Conservation (phyloP, 2,888 invertebrate genomes). For the Aphidoletes aphidimyza region DNA sequence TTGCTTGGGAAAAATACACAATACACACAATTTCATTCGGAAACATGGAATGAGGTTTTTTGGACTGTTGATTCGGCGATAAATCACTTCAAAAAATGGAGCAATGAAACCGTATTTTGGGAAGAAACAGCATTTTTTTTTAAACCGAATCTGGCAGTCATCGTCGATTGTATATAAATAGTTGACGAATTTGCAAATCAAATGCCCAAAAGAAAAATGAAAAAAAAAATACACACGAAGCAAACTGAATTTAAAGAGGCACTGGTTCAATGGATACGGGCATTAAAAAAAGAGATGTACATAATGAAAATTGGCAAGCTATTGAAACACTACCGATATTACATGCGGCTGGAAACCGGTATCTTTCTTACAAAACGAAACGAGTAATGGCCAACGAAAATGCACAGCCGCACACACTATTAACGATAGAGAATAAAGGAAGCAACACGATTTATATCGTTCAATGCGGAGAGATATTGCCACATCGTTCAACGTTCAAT, state of each 20-base stretch:
- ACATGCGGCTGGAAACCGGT: slow-evolving; percentile 32
- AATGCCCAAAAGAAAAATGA: not conserved
- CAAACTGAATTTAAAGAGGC: not conserved
- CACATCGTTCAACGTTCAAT: no score
- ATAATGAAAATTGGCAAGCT: not conserved
- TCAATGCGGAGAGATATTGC: slow-evolving; percentile 15
- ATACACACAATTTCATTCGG: no score
- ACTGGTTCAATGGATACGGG: not conserved
- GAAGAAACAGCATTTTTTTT: not conserved
- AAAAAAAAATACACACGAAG: not conserved
- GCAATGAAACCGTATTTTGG: not conserved
- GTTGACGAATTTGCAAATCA: not conserved
- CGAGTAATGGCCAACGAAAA: not conserved
- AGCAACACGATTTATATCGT: slow-evolving; percentile 32
- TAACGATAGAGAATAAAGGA: slow-evolving; percentile 4
- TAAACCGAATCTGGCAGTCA: not conserved
- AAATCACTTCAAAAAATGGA: no score
- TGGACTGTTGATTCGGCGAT: no score
- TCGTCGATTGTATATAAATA: no score
- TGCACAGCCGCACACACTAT: not conserved
- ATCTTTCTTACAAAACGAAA: not conserved
- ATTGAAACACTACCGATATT: slow-evolving; percentile 21
- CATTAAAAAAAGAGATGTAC: not conserved
- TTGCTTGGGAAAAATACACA: no score
- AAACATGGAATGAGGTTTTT: no score